Evolutionary conservation across 2,797 vertebrate genomes (phyloP).

Genomic region (Hoplostethus atlanticus): DNA sequence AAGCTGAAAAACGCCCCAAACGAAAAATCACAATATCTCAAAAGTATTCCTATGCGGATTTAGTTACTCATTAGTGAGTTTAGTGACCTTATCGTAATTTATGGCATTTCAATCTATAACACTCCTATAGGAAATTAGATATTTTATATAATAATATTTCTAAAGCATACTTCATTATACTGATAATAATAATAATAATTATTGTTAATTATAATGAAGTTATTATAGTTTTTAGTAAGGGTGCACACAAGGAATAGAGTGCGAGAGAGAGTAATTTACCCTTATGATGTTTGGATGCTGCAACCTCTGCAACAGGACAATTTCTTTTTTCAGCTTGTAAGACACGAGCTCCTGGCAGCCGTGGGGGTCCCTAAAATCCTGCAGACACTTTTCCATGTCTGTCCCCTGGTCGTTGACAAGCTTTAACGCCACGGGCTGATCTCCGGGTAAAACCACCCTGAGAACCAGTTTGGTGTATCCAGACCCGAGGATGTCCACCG

Average conservation of each 20-base stretch:
- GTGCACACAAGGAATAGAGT: background rate
- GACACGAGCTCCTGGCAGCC: constrained; percentile 89
- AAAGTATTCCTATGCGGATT: background rate
- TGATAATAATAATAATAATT: too few species aligned
- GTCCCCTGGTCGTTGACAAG: constrained; percentile 87
- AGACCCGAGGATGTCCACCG: constrained; percentile 85
- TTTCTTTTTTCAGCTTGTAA: constrained; percentile 91
- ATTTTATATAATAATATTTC: too few species aligned
- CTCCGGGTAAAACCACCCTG: constrained; percentile 83
- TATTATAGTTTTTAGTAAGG: too few species aligned
- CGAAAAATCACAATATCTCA: constrained; percentile 53
- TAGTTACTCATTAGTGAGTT: too few species aligned
- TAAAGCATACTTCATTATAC: too few species aligned
- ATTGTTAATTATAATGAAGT: too few species aligned
- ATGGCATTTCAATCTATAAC: too few species aligned
- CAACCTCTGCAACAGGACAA: constrained; percentile 86
- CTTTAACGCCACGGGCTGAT: constrained; percentile 86
- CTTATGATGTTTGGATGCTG: constrained; percentile 90
- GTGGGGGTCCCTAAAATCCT: constrained; percentile 82
- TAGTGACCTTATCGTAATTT: too few species aligned
- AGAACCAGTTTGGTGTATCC: constrained; percentile 91
- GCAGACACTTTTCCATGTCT: constrained; percentile 89
- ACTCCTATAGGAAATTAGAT: too few species aligned
- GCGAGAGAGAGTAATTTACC: constrained; percentile 72
- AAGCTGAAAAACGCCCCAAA: constrained; percentile 34